Evolutionary conservation across 1,140 invertebrate genomes (phyloP), one percentile per base, ranked within the genome.

Genomic region (Pseudobourletiella spinata): DNA sequence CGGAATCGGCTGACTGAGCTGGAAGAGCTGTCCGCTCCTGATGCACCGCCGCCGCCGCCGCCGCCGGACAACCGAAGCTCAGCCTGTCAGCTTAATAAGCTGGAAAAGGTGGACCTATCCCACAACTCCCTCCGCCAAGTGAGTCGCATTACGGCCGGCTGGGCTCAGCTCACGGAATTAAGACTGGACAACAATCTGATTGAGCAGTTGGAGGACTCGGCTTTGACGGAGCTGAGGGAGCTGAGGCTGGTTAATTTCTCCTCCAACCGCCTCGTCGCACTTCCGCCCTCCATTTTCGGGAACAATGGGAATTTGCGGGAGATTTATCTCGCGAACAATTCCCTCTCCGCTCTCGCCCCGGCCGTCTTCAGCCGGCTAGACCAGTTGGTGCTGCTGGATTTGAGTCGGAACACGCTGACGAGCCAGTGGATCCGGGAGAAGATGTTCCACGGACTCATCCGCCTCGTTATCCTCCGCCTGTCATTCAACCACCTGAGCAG

Each of bases 371-470:
- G 87, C 65, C 82, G 85, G 0, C 77, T 95, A 42, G 86, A 89
- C 67, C 85, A 90, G 71, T 77, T 97, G 52, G 78, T 91, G 39
- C 83, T 90, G 11, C 79, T 97, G 30, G 89, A 96, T 75, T 77
- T 95, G 54, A 88, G 88, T 1, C 83, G 86, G 59, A 97, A 97
- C 77, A 83, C 86, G 70, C 77, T 97, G 43, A 85, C 84, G 54
- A 88, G 84, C 72, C 85, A 84, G 67, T 88, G 85, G 72, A 84
- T 91, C 62, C 86, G 88, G 70, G 84, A 87, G 55, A 85, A 84
- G 1, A 89, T 87, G 22, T 92, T 95, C 72, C 77, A 85, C 28
- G 89, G 89, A 20, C 77, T 94, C 22, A 91, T 88, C 44, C 80
- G 88, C 8, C 77, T 95, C 30, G 86, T 92, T 69, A 82, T 91